Base-by-base conservation (phyloP, 2,113 vertebrate species). In the Eidolon helvum region DNA sequence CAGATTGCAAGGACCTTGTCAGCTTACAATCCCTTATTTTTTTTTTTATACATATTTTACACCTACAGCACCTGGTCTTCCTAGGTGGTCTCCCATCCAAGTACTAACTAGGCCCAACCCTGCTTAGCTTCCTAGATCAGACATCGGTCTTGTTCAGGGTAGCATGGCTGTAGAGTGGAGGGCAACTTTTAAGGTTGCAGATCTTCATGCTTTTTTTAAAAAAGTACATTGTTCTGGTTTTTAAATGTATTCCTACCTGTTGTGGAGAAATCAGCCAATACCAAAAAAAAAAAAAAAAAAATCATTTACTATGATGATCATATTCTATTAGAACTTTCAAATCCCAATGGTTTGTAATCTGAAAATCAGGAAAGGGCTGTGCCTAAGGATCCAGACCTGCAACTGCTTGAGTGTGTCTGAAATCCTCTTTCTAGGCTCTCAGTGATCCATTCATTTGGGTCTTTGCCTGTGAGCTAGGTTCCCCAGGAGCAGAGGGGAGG, bases 291-390 rank as follows among this genome's bases (percentile, higher is more conserved):
- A 35, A 68, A 33, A 71, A 63, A n/a, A 57, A 26, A 63, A 94
- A 61, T 1, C 30, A 48, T 65, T 57, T 88, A 63, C 38, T 61
- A 24, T 50, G 65, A 83, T 72, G n/a, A 80, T 88, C 8, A 0
- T 28, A 88, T 14, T 88, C 24, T 66, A 53, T 79, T 88, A 75
- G 94, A 90, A 69, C 35, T 65, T 96, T 68, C 30, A 82, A 86
- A 74, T 91, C 30, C 21, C 66, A 5, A 28, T 91, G 14, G 28
- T 5, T 90, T 97, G 48, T 87, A 78, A 65, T 87, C 63, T 79
- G 74, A 97, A 89, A 71, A 30, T 74, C 33, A 87, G 63, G 38
- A 57, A 92, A 80, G 38, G 53, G 24, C 30, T 78, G 19, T 82
- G 71, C 33, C 61, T 61, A 45, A 93, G 33, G 11, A 83, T 50